These are phyloP conservation scores for Tapirus indicus DNA, from an alignment of 2,797 vertebrate species.

Conservation along the genomic window DNA sequence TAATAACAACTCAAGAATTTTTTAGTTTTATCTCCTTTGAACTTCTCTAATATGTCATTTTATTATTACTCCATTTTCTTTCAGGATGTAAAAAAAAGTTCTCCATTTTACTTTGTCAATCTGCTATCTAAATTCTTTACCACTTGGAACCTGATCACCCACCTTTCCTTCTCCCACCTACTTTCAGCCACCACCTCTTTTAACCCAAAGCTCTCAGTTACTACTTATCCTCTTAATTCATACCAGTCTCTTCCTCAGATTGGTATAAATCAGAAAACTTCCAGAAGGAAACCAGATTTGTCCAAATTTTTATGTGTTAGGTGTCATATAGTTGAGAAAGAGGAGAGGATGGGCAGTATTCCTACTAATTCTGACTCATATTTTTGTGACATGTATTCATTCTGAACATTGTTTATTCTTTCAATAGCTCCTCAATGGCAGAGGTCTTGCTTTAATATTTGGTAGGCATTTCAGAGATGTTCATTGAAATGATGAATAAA, in stretches of 20 bases:
- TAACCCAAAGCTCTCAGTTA: background rate
- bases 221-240: background rate
- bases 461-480: background rate
- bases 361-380: background rate
- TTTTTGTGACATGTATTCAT: conserved; percentile 23
- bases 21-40: background rate
- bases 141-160: background rate
- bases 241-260: background rate
- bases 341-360: background rate
- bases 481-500: background rate
- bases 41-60: conserved; percentile 3
- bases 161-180: background rate
- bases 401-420: conserved; percentile 32
- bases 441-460: background rate
- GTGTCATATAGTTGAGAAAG: conserved; percentile 3
- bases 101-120: conserved; percentile 9
- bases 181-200: background rate
- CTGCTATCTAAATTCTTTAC: conserved; percentile 8
- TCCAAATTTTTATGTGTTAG: background rate
- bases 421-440: background rate
- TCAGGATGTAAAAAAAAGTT: background rate
- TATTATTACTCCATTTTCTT: background rate
- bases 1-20: conserved; percentile 10
- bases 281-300: background rate
- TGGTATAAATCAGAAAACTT: conserved; percentile 36